These are phyloP conservation scores for Odontomachus brunneus DNA, from an alignment of 1,140 invertebrate species.

Conservation along the genomic window DNA sequence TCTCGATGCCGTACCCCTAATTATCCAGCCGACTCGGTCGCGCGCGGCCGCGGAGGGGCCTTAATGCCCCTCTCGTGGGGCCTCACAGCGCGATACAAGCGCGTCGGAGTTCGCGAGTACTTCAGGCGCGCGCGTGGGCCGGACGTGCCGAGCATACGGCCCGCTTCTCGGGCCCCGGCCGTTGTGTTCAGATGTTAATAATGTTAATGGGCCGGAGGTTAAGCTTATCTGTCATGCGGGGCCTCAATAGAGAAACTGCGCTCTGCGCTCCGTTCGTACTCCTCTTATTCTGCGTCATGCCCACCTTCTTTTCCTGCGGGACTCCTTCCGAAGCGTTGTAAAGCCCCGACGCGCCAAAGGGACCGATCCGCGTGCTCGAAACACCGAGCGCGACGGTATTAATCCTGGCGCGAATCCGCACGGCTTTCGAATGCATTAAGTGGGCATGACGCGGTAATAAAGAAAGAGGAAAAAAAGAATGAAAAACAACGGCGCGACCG, in stretches of 20 bases:
- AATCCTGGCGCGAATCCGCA: constrained; percentile 64
- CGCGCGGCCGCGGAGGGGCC: constrained; percentile 51
- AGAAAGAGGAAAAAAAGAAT: neutral
- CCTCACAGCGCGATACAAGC: constrained; percentile 66
- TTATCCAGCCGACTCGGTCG: constrained; percentile 67
- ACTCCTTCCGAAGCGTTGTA: constrained; percentile 40
- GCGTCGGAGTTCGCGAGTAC: constrained; percentile 65
- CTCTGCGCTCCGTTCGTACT: constrained; percentile 59
- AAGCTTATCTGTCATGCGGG: constrained; percentile 81
- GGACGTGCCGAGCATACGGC: constrained; percentile 64
- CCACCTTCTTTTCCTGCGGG: constrained; percentile 63
- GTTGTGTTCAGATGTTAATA: constrained; percentile 80
- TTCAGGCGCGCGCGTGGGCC: constrained; percentile 64
- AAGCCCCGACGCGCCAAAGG: constrained; percentile 44
- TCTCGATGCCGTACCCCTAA: constrained; percentile 71
- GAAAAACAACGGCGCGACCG: neutral
- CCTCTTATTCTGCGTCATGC: constrained; percentile 65
- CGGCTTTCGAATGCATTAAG: constrained; percentile 63
- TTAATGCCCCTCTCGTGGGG: constrained; percentile 71
- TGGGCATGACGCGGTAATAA: constrained; percentile 64
- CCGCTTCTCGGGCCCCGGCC: constrained; percentile 36
- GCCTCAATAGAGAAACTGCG: constrained; percentile 79
- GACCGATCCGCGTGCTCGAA: constrained; percentile 63
- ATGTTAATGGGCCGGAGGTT: constrained; percentile 81
- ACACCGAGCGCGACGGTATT: constrained; percentile 66